Percentiles rank a stretch among this genome's conserved stretches.
phyloP scores from a whole-genome alignment of 2,113 vertebrate species.

The Corydoras sp. region DNA sequence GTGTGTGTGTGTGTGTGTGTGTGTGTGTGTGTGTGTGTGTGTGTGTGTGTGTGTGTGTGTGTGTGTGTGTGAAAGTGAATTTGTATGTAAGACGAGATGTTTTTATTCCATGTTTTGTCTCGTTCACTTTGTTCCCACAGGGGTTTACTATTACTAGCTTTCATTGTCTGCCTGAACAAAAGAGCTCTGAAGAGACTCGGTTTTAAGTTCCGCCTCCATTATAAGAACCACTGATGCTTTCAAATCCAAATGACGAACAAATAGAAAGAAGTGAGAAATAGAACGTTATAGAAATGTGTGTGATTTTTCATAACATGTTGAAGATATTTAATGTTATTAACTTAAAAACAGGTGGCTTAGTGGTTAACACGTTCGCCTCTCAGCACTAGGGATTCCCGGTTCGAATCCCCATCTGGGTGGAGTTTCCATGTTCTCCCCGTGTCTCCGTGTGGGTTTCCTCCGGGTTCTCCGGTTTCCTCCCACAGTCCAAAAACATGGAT shows the following conservation, averaged over 20 bases:
- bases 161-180: conserved; percentile 20
- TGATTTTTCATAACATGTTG: too few species aligned
- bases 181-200: not conserved
- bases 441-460: too few species aligned
- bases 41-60: conserved; percentile 2
- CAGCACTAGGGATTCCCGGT: too few species aligned
- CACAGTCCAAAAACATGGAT: too few species aligned
- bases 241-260: not conserved
- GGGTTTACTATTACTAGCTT: conserved; percentile 25
- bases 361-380: too few species aligned
- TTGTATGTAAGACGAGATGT: conserved; percentile 25
- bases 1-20: not conserved
- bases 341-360: too few species aligned
- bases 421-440: too few species aligned
- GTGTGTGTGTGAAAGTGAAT: not conserved
- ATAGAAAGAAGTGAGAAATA: too few species aligned
- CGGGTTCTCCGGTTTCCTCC: too few species aligned
- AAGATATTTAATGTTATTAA: too few species aligned
- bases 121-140: conserved; percentile 15
- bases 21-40: conserved; percentile 12
- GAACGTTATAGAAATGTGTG: too few species aligned
- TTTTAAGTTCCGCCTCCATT: conserved; percentile 23
- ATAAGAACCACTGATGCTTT: not conserved
- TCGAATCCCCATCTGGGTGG: too few species aligned
- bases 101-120: conserved; percentile 12